Evolutionary conservation across 2,113 vertebrate species (phyloP).

Genomic region (Aspiorhynchus laticeps): DNA sequence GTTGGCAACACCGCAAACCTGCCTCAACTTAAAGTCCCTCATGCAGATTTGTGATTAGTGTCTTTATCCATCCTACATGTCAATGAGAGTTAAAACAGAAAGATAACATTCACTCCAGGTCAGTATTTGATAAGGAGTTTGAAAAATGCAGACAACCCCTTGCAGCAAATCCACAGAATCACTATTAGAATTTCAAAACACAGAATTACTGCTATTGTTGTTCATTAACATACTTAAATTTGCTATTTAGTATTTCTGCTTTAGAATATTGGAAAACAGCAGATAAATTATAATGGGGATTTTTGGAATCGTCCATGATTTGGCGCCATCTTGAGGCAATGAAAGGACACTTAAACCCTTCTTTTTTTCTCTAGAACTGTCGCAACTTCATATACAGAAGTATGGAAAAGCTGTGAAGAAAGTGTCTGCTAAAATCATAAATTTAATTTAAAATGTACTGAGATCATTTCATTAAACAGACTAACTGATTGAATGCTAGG

Average conservation of each 20-base stretch:
- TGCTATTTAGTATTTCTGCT: no score
- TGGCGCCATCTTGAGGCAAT: neutral
- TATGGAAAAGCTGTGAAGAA: neutral
- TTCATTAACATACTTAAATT: neutral
- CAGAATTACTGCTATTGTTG: no score
- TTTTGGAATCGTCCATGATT: neutral
- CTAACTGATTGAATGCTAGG: neutral
- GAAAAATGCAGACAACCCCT: neutral
- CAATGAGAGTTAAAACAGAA: no score
- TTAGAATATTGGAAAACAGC: no score
- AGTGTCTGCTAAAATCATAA: neutral
- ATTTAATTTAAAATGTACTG: neutral
- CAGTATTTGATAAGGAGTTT: no score
- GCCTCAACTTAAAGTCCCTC: no score
- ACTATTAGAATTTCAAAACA: no score
- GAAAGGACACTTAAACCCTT: neutral
- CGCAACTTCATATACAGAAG: neutral
- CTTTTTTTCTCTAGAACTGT: neutral
- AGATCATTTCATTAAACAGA: neutral
- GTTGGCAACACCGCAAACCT: no score
- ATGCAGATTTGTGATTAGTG: no score
- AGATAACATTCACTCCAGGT: no score
- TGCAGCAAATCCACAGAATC: neutral
- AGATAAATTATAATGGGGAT: no score
- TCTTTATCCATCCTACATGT: no score